These are phyloP conservation scores for Aplocera efformata DNA, from an alignment of 2,888 invertebrate species.

Conservation along the genomic window DNA sequence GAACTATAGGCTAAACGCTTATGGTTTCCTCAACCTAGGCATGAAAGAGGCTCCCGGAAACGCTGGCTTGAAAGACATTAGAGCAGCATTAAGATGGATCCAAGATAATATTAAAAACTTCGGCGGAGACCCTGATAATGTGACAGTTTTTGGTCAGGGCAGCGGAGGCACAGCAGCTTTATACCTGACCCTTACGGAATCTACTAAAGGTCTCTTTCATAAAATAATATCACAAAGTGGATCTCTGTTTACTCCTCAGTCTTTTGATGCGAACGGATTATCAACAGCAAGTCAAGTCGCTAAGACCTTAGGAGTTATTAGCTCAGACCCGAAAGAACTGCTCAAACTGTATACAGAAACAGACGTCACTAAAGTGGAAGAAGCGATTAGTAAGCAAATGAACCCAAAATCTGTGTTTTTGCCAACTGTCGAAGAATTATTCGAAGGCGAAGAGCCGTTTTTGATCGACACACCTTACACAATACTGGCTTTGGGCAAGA, in stretches of 20 bases:
- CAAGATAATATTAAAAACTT: conserved; percentile 60
- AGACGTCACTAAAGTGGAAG: conserved; percentile 50
- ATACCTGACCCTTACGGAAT: conserved; percentile 60
- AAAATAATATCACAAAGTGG: conserved; percentile 69
- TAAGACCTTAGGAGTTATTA: conserved; percentile 55
- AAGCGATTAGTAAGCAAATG: conserved; percentile 69
- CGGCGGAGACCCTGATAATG: conserved; percentile 63
- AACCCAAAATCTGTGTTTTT: conserved; percentile 61
- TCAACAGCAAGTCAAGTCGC: conserved; percentile 63
- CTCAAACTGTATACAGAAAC: conserved; percentile 52
- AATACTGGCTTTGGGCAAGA: conserved; percentile 45
- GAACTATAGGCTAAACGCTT: conserved; percentile 71
- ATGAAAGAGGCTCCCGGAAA: conserved; percentile 68
- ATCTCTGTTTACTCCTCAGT: conserved; percentile 54
- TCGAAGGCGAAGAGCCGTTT: conserved; percentile 63
- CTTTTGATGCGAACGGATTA: conserved; percentile 55
- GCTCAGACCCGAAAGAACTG: conserved; percentile 49
- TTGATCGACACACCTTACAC: conserved; percentile 67
- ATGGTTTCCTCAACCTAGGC: conserved; percentile 70
- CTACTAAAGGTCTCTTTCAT: conserved; percentile 64
- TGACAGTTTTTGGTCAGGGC: conserved; percentile 71
- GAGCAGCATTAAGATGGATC: conserved; percentile 70
- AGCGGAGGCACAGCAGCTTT: conserved; percentile 67
- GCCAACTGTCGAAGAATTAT: conserved; percentile 58
- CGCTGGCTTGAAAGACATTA: conserved; percentile 70